Evolutionary conservation across 2,113 vertebrate species (phyloP), one percentile per base, ranked within the genome.

Genomic region (Ictidomys tridecemlineatus): DNA sequence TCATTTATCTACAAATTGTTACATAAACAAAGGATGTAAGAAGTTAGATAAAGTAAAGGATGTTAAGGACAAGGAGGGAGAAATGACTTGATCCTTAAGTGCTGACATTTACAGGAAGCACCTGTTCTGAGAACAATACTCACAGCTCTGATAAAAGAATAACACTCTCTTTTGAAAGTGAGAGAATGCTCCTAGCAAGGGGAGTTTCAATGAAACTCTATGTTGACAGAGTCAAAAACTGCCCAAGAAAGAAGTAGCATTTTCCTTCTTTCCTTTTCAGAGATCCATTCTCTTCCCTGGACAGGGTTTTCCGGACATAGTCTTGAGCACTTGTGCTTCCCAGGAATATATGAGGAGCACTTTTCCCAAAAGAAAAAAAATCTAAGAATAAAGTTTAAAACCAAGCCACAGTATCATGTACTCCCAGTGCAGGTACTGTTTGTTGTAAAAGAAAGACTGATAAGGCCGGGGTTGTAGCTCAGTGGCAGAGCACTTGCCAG

Each of bases 121-220:
- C 67, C 96, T 96, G 95, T 77, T 94, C 65, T n/a, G 74, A 94
- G 87, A 97, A 96, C 97, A 97, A 95, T 97, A 84, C 85, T 39
- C 34, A 34, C 30, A 58, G 90, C 63, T 30, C 94, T 42, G 26
- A 80, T 70, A 63, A 61, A 13, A 79, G n/a, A 92, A 73, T 17
- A 91, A 53, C 73, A 56, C 26, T 78, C 80, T 79, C 73, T 69
- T 96, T 79, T 91, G 77, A 93, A 79, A 86, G 39, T 56, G 42
- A 32, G 85, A 94, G 48, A 77, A 9, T 24, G 30, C 48, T 91
- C 45, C 51, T 17, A 70, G 48, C 85, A 74, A 56, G 18, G 67
- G 83, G 28, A 70, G 84, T 70, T 87, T 93, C 93, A 93, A 39
- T 82, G 69, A 48, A 89, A 95, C 61, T 51, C 0, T 18, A 20